phyloP scores from a whole-genome alignment of 2,888 invertebrate species.

The Phortica okadai region DNA sequence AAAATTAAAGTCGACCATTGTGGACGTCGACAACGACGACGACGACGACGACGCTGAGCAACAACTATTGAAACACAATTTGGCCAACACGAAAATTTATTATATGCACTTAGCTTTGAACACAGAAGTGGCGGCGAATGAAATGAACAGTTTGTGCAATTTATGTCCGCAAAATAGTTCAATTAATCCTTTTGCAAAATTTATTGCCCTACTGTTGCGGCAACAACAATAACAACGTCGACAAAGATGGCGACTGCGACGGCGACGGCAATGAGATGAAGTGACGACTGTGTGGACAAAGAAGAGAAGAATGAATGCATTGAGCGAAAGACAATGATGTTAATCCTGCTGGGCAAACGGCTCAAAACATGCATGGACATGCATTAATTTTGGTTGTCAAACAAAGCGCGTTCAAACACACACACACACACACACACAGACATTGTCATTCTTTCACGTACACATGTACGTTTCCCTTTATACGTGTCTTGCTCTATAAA shows the following conservation, averaged over 20 bases:
- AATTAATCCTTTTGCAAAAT: slow-evolving; percentile 31
- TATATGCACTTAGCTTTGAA: slow-evolving; percentile 18
- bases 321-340: not conserved
- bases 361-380: slow-evolving; percentile 15
- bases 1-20: too few species aligned
- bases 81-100: slow-evolving; percentile 1
- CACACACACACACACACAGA: not conserved
- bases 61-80: not conserved
- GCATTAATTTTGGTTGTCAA: slow-evolving; percentile 28
- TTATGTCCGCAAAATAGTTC: slow-evolving; percentile 33
- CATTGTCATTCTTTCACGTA: not conserved
- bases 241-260: not conserved
- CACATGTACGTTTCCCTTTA: not conserved
- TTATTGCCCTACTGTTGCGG: slow-evolving; percentile 8
- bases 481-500: not conserved
- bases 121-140: not conserved
- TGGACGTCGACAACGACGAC: too few species aligned
- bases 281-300: not conserved
- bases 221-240: slow-evolving; percentile 6
- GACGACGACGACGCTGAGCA: too few species aligned
- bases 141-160: slow-evolving; percentile 31
- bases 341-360: slow-evolving; percentile 29
- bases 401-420: slow-evolving; percentile 14
- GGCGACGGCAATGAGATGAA: slow-evolving; percentile 1
- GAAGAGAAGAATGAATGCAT: not conserved